Evolutionary conservation across 2,797 vertebrate genomes (phyloP).

Genomic region (Poecile montanus): DNA sequence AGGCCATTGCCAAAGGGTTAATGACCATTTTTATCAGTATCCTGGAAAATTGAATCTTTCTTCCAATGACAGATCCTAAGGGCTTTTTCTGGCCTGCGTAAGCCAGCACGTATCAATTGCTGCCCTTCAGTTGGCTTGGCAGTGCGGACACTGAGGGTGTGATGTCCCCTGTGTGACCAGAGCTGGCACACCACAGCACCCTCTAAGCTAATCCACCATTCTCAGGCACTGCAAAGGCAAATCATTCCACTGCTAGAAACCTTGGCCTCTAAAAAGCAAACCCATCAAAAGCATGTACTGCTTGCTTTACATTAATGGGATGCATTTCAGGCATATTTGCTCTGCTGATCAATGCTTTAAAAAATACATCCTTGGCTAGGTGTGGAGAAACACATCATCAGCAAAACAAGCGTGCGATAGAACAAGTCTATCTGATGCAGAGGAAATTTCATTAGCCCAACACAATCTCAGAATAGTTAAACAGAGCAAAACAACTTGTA

Average conservation of each 20-base stretch:
- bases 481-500: slow-evolving; percentile 30
- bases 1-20: neutral
- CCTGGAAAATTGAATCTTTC: neutral
- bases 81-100: neutral
- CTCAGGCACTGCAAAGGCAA: neutral
- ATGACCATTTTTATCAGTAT: neutral
- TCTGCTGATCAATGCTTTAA: neutral
- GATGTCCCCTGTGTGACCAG: neutral
- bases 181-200: neutral
- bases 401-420: rapidly evolving
- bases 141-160: neutral
- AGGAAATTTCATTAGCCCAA: neutral
- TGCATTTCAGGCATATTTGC: neutral
- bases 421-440: neutral
- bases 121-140: neutral
- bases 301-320: neutral
- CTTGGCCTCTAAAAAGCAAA: neutral
- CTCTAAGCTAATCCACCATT: neutral
- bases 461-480: slow-evolving; percentile 48
- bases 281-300: neutral
- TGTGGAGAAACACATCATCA: neutral
- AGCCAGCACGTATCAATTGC: neutral
- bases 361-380: neutral
- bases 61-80: neutral
- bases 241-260: neutral